Evolutionary conservation across 2,888 invertebrate species (phyloP).

Genomic region (Prosapia bicincta): DNA sequence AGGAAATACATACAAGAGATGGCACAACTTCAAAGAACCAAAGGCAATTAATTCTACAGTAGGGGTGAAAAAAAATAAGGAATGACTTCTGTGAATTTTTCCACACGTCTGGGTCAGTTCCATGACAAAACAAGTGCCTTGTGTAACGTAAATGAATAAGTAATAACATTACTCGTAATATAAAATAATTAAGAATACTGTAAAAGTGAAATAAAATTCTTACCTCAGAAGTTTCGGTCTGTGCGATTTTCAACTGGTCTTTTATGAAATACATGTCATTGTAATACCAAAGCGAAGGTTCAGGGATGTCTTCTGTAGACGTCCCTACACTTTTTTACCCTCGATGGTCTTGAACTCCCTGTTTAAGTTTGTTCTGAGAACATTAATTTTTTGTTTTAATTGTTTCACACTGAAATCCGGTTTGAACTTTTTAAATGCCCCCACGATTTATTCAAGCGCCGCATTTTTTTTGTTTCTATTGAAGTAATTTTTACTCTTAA

Average conservation of each 20-base stretch:
- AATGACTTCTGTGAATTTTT: too few species aligned
- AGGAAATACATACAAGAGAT: background rate
- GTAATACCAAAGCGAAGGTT: background rate
- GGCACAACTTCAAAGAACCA: background rate
- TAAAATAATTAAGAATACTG: background rate
- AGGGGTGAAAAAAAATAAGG: background rate
- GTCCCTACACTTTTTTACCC: background rate
- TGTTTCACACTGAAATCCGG: background rate
- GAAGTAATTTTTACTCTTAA: background rate
- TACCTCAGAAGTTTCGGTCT: background rate
- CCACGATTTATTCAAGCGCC: too few species aligned
- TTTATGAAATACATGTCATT: background rate
- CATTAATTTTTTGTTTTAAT: background rate
- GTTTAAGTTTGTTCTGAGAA: background rate
- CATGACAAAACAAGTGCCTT: background rate
- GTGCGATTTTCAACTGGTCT: background rate
- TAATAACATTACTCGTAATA: too few species aligned
- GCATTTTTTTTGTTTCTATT: background rate
- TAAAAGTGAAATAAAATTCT: background rate
- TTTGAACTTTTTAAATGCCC: too few species aligned
- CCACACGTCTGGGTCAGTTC: background rate
- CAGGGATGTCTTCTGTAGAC: background rate
- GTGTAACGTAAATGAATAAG: too few species aligned
- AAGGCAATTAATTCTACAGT: background rate
- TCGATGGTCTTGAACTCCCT: background rate